Evolutionary conservation across 92 coral and sea anemone genomes (phyloP).

Genomic region (Epizoanthus ramosus): DNA sequence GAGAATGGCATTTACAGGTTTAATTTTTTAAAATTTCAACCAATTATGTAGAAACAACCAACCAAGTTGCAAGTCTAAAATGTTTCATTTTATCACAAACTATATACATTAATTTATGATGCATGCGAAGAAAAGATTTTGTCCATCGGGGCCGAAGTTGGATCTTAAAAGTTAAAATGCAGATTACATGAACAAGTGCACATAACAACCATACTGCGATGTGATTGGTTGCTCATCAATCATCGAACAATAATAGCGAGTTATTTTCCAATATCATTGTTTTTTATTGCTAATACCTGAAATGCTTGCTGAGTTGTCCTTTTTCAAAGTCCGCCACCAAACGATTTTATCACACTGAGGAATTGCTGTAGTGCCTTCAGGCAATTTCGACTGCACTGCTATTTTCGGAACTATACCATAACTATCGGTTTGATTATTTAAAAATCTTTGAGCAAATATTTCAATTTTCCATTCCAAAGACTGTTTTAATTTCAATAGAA

Average conservation of each 20-base stretch:
- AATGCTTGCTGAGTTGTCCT: background rate
- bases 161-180: background rate
- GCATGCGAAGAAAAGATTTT: no score
- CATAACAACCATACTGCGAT: background rate
- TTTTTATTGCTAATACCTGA: background rate
- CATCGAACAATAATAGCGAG: slow-evolving; percentile 12
- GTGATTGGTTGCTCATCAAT: background rate
- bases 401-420: background rate
- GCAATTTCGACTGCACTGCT: background rate
- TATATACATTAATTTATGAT: no score
- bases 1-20: background rate
- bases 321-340: background rate
- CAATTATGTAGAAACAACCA: background rate
- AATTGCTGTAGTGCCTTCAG: slow-evolving; percentile 6
- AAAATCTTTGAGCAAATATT: slow-evolving; percentile 7
- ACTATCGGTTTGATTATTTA: background rate
- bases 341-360: background rate
- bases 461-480: background rate
- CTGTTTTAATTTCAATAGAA: background rate
- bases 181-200: background rate
- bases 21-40: background rate
- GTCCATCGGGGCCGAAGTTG: background rate
- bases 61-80: no score
- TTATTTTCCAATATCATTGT: background rate
- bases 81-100: no score